A percentile compares a stretch with the other conserved stretches of the same genome.
Conservation (phyloP, 2,113 vertebrate species). For the Felis chaus region DNA sequence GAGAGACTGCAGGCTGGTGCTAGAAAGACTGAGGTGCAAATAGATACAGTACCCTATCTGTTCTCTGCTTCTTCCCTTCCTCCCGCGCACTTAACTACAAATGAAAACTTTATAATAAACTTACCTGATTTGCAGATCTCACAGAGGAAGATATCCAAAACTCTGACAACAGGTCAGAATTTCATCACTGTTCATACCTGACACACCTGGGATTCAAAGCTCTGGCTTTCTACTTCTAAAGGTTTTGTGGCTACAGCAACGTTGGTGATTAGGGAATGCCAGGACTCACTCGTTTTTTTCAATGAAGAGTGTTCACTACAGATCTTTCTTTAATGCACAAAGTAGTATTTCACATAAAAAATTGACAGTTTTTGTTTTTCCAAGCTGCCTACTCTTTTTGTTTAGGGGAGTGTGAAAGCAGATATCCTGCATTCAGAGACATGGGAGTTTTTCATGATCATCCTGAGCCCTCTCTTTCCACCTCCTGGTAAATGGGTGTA, state of each 20-base stretch:
- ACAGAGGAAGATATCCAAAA: not conserved
- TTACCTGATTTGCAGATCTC: not conserved
- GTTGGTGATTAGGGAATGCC: not conserved
- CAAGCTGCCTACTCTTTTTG: not conserved
- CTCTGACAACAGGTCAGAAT: not conserved
- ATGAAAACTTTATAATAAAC: not conserved
- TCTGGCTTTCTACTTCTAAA: constrained; percentile 2
- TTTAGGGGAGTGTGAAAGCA: not conserved
- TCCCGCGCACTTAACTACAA: not conserved
- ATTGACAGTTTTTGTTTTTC: not conserved
- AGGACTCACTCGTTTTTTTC: not conserved
- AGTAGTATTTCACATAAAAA: constrained; percentile 21
- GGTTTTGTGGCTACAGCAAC: not conserved
- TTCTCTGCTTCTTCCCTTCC: not conserved
- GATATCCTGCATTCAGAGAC: not conserved
- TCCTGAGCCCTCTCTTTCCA: not conserved
- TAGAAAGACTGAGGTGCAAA: not conserved
- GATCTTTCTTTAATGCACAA: constrained; percentile 31
- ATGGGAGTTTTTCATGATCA: not conserved
- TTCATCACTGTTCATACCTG: not conserved
- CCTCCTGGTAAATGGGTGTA: not conserved
- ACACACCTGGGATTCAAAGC: not conserved
- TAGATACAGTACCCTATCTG: not conserved
- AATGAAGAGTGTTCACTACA: not conserved
- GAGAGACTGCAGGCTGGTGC: not conserved